Evolutionary conservation across 2,888 invertebrate species (phyloP), one percentile per base, ranked within the genome.

Genomic region (Aproaerema taeniolella): DNA sequence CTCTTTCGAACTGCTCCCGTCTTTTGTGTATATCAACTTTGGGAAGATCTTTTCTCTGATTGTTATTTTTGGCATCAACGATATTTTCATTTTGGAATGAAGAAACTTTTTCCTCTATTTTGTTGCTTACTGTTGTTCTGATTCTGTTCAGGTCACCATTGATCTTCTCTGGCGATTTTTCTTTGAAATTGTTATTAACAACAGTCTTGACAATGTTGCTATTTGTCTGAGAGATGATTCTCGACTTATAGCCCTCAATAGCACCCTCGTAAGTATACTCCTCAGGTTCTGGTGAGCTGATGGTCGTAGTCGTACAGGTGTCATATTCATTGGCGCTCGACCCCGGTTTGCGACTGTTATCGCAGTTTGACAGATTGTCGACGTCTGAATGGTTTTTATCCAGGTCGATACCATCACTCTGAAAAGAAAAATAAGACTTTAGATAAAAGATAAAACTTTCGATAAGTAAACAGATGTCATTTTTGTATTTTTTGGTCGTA

Each of bases 211-310:
- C 69, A 29, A 82, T 78, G 45, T 64, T 78, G 50, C 83, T 79
- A 60, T 79, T 82, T 17, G 89, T 89, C 56, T 89, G 87, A 26
- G 90, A 89, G 55, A 92, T 89, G 32, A 92, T 93, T 52, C 94
- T 89, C 37, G 93, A 92, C 55, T 95, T 93, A 75, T 95, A 95
- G 53, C 93, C 93, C 65, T 95, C 93, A 55, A 95, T 95, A 55
- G 95, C 95, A 55, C 94, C 92, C 74, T 95, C 95, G 70, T 95
- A 95, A 0, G 95, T 95, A 73, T 95, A 95, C 69, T 95, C 94
- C 59, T 93, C 90, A 20, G 90, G 90, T 71, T 92, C 91, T 1
- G 91, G 90, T 31, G 92, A 90, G 65, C 90, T 91, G 52, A 89
- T 89, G 30, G 91, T 90, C 52, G 89, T 90, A 39, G 90, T 91